Evolutionary conservation across 1,140 invertebrate genomes (phyloP).

Genomic region (Dreissena rostriformis): DNA sequence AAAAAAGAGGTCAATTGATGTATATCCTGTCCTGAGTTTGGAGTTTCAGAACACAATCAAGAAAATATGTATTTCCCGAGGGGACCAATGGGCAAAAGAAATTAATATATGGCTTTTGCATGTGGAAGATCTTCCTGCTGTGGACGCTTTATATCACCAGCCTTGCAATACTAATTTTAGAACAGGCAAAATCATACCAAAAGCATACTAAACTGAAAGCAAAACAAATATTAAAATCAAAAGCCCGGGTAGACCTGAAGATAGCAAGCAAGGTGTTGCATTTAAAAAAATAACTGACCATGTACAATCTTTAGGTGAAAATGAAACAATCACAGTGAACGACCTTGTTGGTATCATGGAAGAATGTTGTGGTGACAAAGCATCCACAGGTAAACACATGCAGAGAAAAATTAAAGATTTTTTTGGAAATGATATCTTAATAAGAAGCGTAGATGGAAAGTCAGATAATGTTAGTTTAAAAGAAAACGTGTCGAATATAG

Average conservation of each 20-base stretch:
- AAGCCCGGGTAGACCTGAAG: conserved; percentile 27
- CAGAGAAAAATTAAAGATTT: conserved; percentile 53
- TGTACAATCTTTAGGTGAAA: conserved; percentile 47
- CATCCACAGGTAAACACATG: conserved; percentile 47
- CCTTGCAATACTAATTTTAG: conserved; percentile 56
- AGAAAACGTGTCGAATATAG: conserved; percentile 17
- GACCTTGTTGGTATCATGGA: conserved; percentile 50
- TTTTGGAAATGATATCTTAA: conserved; percentile 42
- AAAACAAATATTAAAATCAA: background rate
- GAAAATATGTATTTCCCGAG: conserved; percentile 21
- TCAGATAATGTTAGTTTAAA: conserved; percentile 41
- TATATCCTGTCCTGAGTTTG: conserved; percentile 39
- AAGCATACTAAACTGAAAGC: background rate
- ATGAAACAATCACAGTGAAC: conserved; percentile 52
- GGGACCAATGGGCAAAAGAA: conserved; percentile 40
- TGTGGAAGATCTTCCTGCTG: conserved; percentile 49
- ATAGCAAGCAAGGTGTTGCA: conserved; percentile 1
- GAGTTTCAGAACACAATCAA: conserved; percentile 50
- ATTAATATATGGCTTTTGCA: conserved; percentile 24
- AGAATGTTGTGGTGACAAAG: conserved; percentile 17
- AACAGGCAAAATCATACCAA: conserved; percentile 33
- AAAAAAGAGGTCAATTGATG: conserved; percentile 24
- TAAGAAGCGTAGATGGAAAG: conserved; percentile 41
- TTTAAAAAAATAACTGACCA: conserved; percentile 44
- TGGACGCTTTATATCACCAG: conserved; percentile 58